A percentile compares a stretch with the other conserved stretches of the same genome.
phyloP scores from a whole-genome alignment of 2,797 vertebrate genomes.

The Aulostomus chinensis region DNA sequence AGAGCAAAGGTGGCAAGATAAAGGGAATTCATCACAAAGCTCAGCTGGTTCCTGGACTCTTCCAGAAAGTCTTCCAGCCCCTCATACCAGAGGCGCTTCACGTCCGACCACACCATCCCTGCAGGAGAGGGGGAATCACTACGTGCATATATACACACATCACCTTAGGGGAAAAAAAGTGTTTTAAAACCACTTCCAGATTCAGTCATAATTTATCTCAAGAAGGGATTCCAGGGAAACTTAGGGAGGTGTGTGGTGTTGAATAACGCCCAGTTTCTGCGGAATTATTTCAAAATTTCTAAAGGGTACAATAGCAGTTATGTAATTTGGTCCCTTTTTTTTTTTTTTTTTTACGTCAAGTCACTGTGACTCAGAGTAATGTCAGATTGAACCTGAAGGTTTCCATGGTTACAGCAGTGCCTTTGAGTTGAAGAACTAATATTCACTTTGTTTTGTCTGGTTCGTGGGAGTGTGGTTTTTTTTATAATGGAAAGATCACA shows the following conservation, averaged over 20 bases:
- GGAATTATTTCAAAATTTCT: no score
- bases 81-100: constrained; percentile 97
- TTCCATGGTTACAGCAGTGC: background rate
- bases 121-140: constrained; percentile 35
- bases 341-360: no score
- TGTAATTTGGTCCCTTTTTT: no score
- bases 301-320: no score
- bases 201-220: constrained; percentile 35
- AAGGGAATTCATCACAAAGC: constrained; percentile 98
- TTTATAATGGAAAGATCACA: constrained; percentile 1
- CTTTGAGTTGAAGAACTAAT: background rate
- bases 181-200: constrained; percentile 41
- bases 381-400: background rate
- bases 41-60: constrained; percentile 97
- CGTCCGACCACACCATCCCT: constrained; percentile 99
- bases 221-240: constrained; percentile 18
- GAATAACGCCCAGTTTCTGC: constrained; percentile 26
- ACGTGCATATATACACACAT: constrained; percentile 3
- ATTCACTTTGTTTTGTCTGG: background rate
- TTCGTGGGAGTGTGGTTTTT: background rate
- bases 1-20: constrained; percentile 97
- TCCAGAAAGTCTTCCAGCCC: constrained; percentile 97
- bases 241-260: constrained; percentile 28
- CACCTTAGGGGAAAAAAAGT: no score
- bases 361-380: background rate